A percentile compares a stretch with the other conserved stretches of the same genome.
These are phyloP conservation scores for Channa striata DNA, from an alignment of 2,797 vertebrate species.

Conservation along the genomic window DNA sequence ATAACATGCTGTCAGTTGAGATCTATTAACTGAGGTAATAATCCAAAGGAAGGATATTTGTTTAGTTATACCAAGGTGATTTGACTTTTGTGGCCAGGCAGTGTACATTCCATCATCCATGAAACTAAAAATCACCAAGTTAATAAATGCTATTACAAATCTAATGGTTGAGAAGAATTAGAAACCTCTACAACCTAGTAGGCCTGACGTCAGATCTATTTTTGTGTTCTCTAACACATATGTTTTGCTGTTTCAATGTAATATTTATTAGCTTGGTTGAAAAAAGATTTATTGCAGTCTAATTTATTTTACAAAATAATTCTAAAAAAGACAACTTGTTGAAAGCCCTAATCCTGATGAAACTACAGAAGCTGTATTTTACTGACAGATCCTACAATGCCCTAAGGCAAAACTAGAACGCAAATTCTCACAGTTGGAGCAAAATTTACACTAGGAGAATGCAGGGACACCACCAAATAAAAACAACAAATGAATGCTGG, in stretches of 20 bases:
- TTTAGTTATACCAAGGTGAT: too few relatives aligned
- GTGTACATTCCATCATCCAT: too few relatives aligned
- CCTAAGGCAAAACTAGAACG: slow-evolving; percentile 28
- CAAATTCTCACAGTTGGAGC: slow-evolving; percentile 41
- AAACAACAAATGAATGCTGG: slow-evolving; percentile 74
- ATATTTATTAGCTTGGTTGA: slow-evolving; percentile 20
- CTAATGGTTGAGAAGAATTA: slow-evolving; percentile 4
- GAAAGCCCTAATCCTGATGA: neutral
- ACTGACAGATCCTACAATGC: neutral
- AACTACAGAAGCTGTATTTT: slow-evolving; percentile 2
- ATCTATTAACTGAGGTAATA: too few relatives aligned
- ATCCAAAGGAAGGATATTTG: too few relatives aligned
- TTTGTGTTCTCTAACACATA: neutral
- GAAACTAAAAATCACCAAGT: too few relatives aligned
- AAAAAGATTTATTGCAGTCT: neutral
- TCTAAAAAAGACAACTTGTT: neutral
- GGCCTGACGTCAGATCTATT: slow-evolving; percentile 2
- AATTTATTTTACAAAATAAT: slow-evolving; percentile 1
- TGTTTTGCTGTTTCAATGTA: neutral
- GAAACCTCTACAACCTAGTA: neutral
- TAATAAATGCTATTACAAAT: too few relatives aligned
- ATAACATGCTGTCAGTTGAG: too few relatives aligned
- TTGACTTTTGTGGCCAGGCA: too few relatives aligned
- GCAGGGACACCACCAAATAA: slow-evolving; percentile 72
- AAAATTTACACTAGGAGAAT: slow-evolving; percentile 55